phyloP scores from a whole-genome alignment of 2,888 invertebrate genomes.

The Colletes collaris region DNA sequence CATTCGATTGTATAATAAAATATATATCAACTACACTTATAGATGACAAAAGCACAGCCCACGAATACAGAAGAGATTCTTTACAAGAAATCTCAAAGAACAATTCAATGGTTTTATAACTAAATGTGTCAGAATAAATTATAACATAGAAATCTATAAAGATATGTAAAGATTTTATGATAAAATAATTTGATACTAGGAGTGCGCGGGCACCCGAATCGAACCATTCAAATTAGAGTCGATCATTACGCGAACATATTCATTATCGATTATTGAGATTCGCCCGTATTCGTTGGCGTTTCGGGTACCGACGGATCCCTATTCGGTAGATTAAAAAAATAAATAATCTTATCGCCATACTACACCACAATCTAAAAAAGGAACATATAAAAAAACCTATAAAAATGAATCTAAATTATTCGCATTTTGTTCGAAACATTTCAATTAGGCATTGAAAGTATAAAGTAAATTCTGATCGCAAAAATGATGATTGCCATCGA shows the following conservation, averaged over 20 bases:
- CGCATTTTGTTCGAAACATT: not conserved
- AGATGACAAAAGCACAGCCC: constrained; percentile 16
- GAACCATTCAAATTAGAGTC: too few relatives aligned
- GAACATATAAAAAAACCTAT: constrained; percentile 10
- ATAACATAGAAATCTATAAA: constrained; percentile 8
- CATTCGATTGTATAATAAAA: constrained; percentile 15
- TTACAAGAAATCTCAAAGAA: not conserved
- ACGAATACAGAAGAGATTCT: not conserved
- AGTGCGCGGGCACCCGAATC: too few relatives aligned
- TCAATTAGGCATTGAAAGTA: constrained; percentile 84
- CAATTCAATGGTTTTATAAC: not conserved
- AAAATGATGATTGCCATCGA: constrained; percentile 93
- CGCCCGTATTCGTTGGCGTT: too few relatives aligned
- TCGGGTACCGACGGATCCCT: too few relatives aligned
- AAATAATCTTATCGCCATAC: not conserved
- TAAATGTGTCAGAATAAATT: constrained; percentile 1
- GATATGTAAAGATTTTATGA: not conserved
- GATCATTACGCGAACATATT: too few relatives aligned
- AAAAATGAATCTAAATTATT: not conserved
- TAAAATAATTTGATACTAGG: constrained; percentile 1
- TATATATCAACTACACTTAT: not conserved
- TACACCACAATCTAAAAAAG: not conserved
- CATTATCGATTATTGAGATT: too few relatives aligned
- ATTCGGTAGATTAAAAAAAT: not conserved
- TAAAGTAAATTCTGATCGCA: constrained; percentile 92